Base-by-base conservation (phyloP, 2,888 invertebrate species). In the Pemphredon lugubris region DNA sequence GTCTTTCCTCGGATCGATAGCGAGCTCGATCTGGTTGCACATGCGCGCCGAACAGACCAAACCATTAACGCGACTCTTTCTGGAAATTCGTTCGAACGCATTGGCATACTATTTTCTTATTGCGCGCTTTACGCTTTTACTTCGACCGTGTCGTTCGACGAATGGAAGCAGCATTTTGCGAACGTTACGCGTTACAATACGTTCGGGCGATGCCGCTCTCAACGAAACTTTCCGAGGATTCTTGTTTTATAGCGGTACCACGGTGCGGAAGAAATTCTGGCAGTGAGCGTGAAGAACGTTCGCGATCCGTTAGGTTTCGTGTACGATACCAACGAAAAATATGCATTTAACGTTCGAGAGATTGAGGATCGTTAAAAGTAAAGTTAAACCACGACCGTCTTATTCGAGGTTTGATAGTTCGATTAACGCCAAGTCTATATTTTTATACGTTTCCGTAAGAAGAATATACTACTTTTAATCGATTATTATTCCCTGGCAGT, bases 21-120 rank as follows among this genome's bases (percentile, higher is more conserved):
- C 77, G 79, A 80, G 78, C 77, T 78, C 81, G 81, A 80, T 80
- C 81, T 65, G 53, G 66, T 81, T 66, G 80, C 77, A 73, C 82
- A 81, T 79, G 79, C 81, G 81, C 80, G 73, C 47, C 68, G 65
- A 73, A 69, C 66, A 59, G 75, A 71, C 66, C 61, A 66, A 77
- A 80, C 69, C 69, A 58, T 77, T 70, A 82, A 77, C 69, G 77
- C 67, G 67, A 68, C 74, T 73, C 67, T 73, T 80, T 74, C 83
- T 81, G 81, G 79, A 84, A 73, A 84, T 77, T 77, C 84, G 79
- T 53, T 51, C 54, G 32, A 18, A 7, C 14, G 37, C 48, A 40
- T 68, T 34, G 45, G 39, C 34, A 16, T 32, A 9, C 30, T 7
- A 16, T n/a, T 58, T 21, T 34, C 21, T 57, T 13, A 34, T 47